Evolutionary conservation across 2,113 vertebrate genomes (phyloP).

Genomic region (Nibea coibor): DNA sequence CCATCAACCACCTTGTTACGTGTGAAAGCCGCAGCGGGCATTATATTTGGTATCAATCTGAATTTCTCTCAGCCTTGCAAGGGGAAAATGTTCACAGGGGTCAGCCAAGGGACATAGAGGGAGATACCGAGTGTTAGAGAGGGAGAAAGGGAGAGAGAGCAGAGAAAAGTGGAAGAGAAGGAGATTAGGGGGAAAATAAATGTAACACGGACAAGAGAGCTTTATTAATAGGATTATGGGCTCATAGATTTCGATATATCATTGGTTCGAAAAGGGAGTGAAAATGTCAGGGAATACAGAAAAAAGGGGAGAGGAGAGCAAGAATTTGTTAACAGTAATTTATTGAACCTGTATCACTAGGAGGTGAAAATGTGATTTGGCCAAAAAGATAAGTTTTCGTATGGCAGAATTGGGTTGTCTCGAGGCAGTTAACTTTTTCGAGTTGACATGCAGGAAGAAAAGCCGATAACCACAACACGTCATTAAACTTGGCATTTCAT

Average conservation of each 20-base stretch:
- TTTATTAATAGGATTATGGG: constrained; percentile 94
- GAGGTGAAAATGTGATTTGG: constrained; percentile 51
- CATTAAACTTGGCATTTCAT: constrained; percentile 49
- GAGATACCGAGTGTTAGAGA: constrained; percentile 80
- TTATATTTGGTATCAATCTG: constrained; percentile 85
- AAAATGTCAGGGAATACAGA: constrained; percentile 74
- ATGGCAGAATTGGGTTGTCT: constrained; percentile 16
- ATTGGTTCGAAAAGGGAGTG: constrained; percentile 77
- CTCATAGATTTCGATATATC: constrained; percentile 86
- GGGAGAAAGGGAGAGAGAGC: constrained; percentile 69
- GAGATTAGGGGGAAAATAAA: constrained; percentile 91
- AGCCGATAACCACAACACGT: constrained; percentile 30
- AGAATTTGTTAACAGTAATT: constrained; percentile 76
- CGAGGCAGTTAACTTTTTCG: constrained; percentile 11
- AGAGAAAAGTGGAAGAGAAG: constrained; percentile 77
- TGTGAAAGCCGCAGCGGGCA: constrained; percentile 77
- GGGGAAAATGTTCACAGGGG: constrained; percentile 85
- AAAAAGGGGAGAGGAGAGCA: constrained; percentile 59
- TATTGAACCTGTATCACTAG: constrained; percentile 64
- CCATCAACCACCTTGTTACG: constrained; percentile 79
- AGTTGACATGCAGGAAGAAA: constrained; percentile 27
- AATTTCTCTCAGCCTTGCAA: constrained; percentile 79
- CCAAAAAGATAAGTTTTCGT: constrained; percentile 47
- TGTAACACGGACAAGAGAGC: constrained; percentile 90
- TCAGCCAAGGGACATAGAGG: constrained; percentile 89